Conservation (phyloP, 1,140 invertebrate species). For the Bombus confusus region DNA sequence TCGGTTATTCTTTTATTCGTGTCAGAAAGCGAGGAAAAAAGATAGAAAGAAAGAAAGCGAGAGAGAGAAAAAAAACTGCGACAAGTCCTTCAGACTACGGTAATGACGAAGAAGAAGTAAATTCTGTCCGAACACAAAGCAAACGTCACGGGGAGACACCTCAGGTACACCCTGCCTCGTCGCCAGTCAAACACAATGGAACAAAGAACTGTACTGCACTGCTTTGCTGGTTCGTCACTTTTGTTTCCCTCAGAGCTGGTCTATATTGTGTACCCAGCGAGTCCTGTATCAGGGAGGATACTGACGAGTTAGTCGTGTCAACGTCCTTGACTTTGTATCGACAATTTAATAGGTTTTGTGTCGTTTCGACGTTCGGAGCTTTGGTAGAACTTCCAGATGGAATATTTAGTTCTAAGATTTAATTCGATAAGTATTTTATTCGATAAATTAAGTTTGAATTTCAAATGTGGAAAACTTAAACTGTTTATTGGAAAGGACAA, state of each 20-base stretch:
- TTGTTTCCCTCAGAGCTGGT: conserved; percentile 6
- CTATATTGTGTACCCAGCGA: neutral
- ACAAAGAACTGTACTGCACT: conserved; percentile 3
- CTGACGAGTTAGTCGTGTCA: neutral
- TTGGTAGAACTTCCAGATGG: neutral
- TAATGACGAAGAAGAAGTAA: conserved; percentile 49
- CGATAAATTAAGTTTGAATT: neutral
- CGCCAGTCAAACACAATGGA: conserved; percentile 21
- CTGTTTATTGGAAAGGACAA: too few species aligned
- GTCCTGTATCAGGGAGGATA: neutral
- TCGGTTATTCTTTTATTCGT: neutral
- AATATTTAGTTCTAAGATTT: neutral
- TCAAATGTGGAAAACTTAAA: too few species aligned
- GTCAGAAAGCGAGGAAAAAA: neutral
- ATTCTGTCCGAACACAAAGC: conserved; percentile 30
- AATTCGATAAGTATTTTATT: neutral
- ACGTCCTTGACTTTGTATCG: neutral
- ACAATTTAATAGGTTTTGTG: neutral
- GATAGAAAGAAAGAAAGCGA: neutral
- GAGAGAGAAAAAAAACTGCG: neutral
- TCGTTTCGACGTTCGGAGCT: too few species aligned
- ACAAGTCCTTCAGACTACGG: conserved; percentile 18
- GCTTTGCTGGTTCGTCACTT: neutral
- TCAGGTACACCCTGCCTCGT: conserved; percentile 15
- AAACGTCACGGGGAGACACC: conserved; percentile 43